A percentile compares a stretch with the other conserved stretches of the same genome.
Evolutionary conservation across 1,140 invertebrate species (phyloP).

Genomic region (Drosophila virilis): DNA sequence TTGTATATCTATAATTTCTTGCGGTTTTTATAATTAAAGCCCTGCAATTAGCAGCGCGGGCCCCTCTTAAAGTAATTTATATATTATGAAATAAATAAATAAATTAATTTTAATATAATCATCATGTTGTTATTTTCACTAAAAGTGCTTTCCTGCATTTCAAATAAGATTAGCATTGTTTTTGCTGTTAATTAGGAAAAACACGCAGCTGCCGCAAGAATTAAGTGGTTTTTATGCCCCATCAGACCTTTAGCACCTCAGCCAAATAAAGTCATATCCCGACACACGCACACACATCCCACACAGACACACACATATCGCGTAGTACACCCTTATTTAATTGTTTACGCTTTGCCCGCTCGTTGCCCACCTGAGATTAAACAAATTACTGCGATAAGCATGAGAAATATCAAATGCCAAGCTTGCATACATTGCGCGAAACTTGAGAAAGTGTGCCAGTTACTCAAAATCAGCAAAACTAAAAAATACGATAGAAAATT

Average conservation of each 20-base stretch:
- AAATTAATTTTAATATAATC: conserved; percentile 79
- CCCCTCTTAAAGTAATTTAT: conserved; percentile 78
- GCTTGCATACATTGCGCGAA: conserved; percentile 18
- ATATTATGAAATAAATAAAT: conserved; percentile 82
- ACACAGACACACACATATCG: conserved; percentile 24
- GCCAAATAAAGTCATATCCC: conserved; percentile 47
- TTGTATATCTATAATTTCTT: conserved; percentile 59
- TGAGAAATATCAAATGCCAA: conserved; percentile 72
- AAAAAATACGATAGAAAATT: no score
- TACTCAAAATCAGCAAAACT: no score
- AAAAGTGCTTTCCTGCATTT: background rate
- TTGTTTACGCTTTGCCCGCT: conserved; percentile 30
- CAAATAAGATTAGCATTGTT: conserved; percentile 63
- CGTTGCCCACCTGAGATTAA: conserved; percentile 72
- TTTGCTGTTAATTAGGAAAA: conserved; percentile 69
- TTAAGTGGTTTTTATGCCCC: conserved; percentile 56
- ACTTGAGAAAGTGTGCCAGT: background rate
- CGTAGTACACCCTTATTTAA: conserved; percentile 41
- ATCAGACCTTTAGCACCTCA: background rate
- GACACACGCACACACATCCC: no score
- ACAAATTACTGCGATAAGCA: conserved; percentile 82
- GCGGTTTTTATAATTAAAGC: conserved; percentile 46
- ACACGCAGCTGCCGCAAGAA: conserved; percentile 50
- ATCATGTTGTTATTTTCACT: conserved; percentile 50
- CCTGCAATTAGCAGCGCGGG: conserved; percentile 32